Evolutionary conservation across 2,797 vertebrate species (phyloP), one percentile per base, ranked within the genome.

Genomic region (Falco concolor): DNA sequence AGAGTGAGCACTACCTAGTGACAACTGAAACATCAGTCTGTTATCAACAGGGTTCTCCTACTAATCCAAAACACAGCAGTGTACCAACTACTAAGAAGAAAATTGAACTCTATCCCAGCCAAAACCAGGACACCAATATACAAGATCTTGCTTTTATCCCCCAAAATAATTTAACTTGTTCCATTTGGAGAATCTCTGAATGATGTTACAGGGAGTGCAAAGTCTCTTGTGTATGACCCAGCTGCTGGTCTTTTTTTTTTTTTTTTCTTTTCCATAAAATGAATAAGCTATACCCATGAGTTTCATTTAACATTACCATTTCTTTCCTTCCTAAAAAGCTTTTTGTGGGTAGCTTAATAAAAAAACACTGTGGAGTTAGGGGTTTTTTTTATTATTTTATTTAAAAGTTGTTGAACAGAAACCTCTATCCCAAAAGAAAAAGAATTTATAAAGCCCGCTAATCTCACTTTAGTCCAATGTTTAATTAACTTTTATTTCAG

Each of bases 401-500:
- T 72, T 34, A 30, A n/a, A 23, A 10, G 19, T 60, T 59, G 83
- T 86, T 76, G 2, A 75, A 45, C 53, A 85, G 53, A 87, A 81
- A 17, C 20, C n/a, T 90, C 32, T 32, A 1, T 83, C 88, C 77
- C 94, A 77, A 60, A 75, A 60, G 87, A 72, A 72, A 72, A 72
- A 70, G 70, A 65, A 73, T 73, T 93, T 83, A 59, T 90, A 84
- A 93, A 87, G 57, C 57, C 38, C 2, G 13, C 73, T 85, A 93
- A 92, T 95, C 77, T 94, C 76, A 65, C 50, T 95, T 87, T 45
- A 93, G 63, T 57, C n/a, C 2, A 1, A 81, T 10, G 19, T 87
- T 96, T 92, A 96, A 96, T 94, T 97, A 96, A 87, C 91, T 94
- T 96, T 95, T 92, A 94, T 95, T 96, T 90, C 72, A 45, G 24